These are phyloP conservation scores for Listrodromus nycthemerus DNA, from an alignment of 2,888 invertebrate genomes.

Conservation along the genomic window DNA sequence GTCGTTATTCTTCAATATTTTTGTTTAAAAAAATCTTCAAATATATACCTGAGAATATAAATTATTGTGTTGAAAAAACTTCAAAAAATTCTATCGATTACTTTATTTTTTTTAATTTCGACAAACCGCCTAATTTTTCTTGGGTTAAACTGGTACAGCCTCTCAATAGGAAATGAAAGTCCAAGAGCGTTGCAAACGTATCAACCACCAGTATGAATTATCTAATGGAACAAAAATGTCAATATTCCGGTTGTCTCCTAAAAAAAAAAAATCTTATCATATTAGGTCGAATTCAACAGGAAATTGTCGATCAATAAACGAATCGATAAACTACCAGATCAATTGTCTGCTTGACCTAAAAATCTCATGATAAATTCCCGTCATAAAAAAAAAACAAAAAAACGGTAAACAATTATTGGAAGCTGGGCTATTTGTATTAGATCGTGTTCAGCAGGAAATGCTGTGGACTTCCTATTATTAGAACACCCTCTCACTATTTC, in stretches of 20 bases:
- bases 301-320: background rate
- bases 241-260: background rate
- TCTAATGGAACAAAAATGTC: background rate
- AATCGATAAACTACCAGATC: background rate
- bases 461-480: constrained; percentile 7
- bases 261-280: background rate
- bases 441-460: background rate
- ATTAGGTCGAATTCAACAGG: background rate
- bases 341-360: background rate
- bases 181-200: too few species aligned
- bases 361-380: background rate
- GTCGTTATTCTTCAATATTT: too few species aligned
- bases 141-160: too few species aligned
- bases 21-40: too few species aligned
- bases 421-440: background rate
- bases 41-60: too few species aligned
- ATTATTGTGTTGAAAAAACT: too few species aligned
- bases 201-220: too few species aligned
- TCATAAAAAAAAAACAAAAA: background rate
- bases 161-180: background rate
- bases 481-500: constrained; percentile 1
- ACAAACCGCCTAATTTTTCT: too few species aligned
- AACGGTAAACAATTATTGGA: background rate
- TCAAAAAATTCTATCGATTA: too few species aligned
- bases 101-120: too few species aligned